A percentile compares a stretch with the other conserved stretches of the same genome.
These are phyloP conservation scores for Pygocentrus nattereri DNA, from an alignment of 2,797 vertebrate species.

Conservation along the genomic window DNA sequence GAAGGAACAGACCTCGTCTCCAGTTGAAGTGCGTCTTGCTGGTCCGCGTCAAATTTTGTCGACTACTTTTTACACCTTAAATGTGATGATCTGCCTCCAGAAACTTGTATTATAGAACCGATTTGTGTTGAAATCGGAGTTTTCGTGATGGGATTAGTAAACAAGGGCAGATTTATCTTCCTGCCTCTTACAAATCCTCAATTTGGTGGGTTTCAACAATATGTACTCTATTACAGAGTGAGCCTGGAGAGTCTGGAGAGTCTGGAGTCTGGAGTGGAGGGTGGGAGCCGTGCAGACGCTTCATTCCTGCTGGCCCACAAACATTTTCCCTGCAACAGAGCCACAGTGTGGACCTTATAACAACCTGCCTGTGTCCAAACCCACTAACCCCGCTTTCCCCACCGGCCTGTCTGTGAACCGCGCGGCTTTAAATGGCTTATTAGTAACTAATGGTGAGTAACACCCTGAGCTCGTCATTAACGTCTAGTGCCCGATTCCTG, in stretches of 20 bases:
- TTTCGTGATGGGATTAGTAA: background rate
- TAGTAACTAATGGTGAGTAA: too few relatives aligned
- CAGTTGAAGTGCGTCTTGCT: too few relatives aligned
- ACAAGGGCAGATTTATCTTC: background rate
- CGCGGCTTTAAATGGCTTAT: background rate
- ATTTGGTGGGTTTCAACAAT: conserved; percentile 41
- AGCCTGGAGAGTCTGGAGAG: conserved; percentile 3
- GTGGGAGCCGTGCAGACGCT: conserved; percentile 42
- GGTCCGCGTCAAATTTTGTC: too few relatives aligned
- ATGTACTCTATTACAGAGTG: too few relatives aligned
- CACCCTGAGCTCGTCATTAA: too few relatives aligned
- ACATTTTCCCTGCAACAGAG: conserved; percentile 60
- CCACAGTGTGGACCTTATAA: conserved; percentile 55
- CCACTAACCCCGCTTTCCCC: conserved; percentile 13
- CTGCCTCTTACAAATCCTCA: conserved; percentile 3
- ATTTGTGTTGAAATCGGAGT: background rate
- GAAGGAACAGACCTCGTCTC: too few relatives aligned
- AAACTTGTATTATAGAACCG: too few relatives aligned
- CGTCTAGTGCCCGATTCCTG: too few relatives aligned
- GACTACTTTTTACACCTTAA: too few relatives aligned
- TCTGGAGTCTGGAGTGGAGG: conserved; percentile 34
- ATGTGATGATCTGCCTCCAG: too few relatives aligned
- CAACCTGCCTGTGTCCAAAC: conserved; percentile 47
- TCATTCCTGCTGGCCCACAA: conserved; percentile 60
- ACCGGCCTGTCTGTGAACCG: background rate